These are phyloP conservation scores for Cariama cristata DNA, from an alignment of 2,113 vertebrate genomes.

Conservation along the genomic window DNA sequence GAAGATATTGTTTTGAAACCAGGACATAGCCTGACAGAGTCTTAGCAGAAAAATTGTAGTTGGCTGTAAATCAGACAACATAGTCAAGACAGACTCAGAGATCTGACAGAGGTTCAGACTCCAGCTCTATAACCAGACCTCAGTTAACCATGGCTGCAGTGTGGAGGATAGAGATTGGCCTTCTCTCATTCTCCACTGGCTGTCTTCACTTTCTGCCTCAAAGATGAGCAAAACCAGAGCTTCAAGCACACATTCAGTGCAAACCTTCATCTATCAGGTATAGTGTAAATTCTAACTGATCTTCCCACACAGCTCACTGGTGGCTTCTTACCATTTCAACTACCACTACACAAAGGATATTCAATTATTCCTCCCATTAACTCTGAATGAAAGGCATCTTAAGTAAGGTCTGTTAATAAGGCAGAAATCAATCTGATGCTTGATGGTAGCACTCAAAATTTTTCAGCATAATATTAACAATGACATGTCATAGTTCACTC, in stretches of 20 bases:
- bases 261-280: neutral
- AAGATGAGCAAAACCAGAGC: neutral
- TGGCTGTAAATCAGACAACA: neutral
- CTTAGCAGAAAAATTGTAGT: neutral
- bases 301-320: neutral
- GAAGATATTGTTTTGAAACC: conserved; percentile 37
- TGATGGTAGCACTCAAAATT: neutral
- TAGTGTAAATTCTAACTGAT: neutral
- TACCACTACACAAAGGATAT: neutral
- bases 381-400: neutral
- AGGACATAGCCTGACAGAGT: conserved; percentile 3
- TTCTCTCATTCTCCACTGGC: neutral
- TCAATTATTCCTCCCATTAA: conserved; percentile 5
- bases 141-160: neutral
- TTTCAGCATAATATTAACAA: neutral
- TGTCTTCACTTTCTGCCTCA: neutral
- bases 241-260: neutral
- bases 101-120: neutral
- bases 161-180: neutral
- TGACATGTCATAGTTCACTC: neutral
- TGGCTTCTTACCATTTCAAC: neutral
- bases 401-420: conserved; percentile 1
- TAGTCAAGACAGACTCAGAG: neutral
- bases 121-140: neutral
- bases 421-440: neutral